phyloP scores from a whole-genome alignment of 2,113 vertebrate species.

The Hipposideros armiger region DNA sequence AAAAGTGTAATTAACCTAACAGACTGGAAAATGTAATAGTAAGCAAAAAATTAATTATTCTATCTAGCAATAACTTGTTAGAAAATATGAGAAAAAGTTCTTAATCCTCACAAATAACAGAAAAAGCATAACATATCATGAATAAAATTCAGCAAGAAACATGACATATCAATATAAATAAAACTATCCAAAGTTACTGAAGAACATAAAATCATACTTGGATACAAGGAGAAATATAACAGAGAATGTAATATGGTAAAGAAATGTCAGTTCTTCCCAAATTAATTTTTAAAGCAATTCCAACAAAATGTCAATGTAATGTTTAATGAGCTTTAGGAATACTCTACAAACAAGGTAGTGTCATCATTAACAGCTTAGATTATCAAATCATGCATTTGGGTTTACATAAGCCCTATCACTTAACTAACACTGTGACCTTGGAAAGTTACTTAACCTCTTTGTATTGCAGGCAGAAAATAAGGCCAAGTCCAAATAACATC shows the following conservation, averaged over 20 bases:
- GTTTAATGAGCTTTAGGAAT: background rate
- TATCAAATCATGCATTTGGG: background rate
- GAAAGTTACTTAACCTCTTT: background rate
- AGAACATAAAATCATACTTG: background rate
- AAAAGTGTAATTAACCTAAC: background rate
- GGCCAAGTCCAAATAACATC: background rate
- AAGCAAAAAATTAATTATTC: slow-evolving; percentile 23
- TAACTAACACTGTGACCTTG: background rate
- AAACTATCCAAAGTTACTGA: background rate
- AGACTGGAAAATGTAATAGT: background rate
- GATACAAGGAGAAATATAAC: background rate
- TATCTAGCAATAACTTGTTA: background rate
- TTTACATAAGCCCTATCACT: background rate
- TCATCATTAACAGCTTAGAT: background rate
- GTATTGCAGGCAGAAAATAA: background rate
- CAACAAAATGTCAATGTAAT: background rate
- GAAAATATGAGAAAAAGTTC: slow-evolving; percentile 20
- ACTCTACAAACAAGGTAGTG: background rate
- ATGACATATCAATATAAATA: background rate
- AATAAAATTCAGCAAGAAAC: slow-evolving; percentile 24
- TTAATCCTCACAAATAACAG: background rate
- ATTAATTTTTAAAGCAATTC: background rate
- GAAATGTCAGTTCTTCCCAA: background rate
- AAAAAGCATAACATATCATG: background rate
- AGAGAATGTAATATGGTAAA: slow-evolving; percentile 31